Base-by-base conservation (phyloP, 2,797 vertebrate species). In the Spinus pinus region DNA sequence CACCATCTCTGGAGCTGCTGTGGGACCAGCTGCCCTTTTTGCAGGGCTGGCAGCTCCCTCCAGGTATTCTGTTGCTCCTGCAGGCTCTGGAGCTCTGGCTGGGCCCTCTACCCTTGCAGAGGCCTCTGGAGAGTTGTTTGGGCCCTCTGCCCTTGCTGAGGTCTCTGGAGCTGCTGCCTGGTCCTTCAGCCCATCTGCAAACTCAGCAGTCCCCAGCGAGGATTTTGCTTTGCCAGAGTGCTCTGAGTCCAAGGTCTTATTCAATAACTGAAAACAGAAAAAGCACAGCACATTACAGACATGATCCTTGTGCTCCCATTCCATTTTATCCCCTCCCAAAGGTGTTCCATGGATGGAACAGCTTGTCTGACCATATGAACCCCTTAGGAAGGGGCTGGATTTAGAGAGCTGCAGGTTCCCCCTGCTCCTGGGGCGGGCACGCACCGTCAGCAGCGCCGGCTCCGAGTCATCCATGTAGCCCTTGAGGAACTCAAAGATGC, bases 371-470 rank as follows among this genome's bases (percentile, higher is more conserved):
- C 16, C 14, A 2, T 0, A 16, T 11, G 14, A 81, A 44, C 0
- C 24, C 21, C 50, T 17, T 1, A 75, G 37, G 33, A 47, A 37
- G 0, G 2, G 19, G 2, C 20, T 33, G 7, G 10, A 20, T 50
- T 57, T 12, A 2, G 54, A 23, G 41, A 7, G 37, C 27, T 71
- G 15, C 35, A 28, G 31, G 57, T 50, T 53, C 7, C 56, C 31
- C 9, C 23, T 41, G 42, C 42, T 19, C 17, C 42, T 25, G 15
- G 27, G 49, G 49, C 3, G 2, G 39, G 30, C 73, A 86, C 95
- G 1, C 86, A 98, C 98, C 33, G 80, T 97, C 47, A 98, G 92
- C 84, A 98, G 97, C 78, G 95, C 95, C 0, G 98, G 98, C 71
- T 98, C 97, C 0, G 96, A 77, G 4, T 97, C 50, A 0, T 98